phyloP scores from a whole-genome alignment of 2,113 vertebrate species.

The Gobiocypris rarus region DNA sequence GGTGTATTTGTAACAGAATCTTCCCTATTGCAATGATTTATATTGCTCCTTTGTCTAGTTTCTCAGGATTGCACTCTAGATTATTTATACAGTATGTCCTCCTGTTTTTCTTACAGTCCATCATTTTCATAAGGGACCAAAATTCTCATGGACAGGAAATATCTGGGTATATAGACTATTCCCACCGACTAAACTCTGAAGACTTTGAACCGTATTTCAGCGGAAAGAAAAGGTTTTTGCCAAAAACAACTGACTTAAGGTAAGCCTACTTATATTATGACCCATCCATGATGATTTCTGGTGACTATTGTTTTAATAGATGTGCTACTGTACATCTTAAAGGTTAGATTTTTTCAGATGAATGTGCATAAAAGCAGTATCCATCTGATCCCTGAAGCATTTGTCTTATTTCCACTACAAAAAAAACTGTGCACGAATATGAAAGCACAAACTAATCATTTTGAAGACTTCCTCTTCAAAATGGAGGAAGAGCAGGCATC shows the following conservation, averaged over 20 bases:
- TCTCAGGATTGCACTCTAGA: conserved; percentile 56
- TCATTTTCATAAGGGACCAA: conserved; percentile 88
- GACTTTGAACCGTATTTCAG: conserved; percentile 86
- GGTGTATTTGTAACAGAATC: conserved; percentile 59
- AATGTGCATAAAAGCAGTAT: neutral
- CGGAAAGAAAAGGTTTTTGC: conserved; percentile 83
- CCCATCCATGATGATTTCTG: neutral
- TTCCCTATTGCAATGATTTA: conserved; percentile 54
- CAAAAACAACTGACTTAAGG: conserved; percentile 84
- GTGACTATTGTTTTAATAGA: neutral
- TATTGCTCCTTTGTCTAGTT: conserved; percentile 49
- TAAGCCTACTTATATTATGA: conserved; percentile 64
- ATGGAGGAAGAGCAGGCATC: neutral
- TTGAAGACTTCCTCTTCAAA: conserved; percentile 1
- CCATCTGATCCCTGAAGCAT: neutral
- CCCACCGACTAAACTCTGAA: conserved; percentile 82
- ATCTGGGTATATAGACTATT: conserved; percentile 89
- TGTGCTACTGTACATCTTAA: neutral
- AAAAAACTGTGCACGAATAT: neutral
- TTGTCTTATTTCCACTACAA: neutral
- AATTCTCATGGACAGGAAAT: conserved; percentile 83
- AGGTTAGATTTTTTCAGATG: neutral
- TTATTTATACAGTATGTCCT: conserved; percentile 70
- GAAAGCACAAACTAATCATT: too few relatives aligned
- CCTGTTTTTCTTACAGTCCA: conserved; percentile 77